These are phyloP conservation scores for Tribolium madens DNA, from an alignment of 1,140 invertebrate genomes.

Conservation along the genomic window DNA sequence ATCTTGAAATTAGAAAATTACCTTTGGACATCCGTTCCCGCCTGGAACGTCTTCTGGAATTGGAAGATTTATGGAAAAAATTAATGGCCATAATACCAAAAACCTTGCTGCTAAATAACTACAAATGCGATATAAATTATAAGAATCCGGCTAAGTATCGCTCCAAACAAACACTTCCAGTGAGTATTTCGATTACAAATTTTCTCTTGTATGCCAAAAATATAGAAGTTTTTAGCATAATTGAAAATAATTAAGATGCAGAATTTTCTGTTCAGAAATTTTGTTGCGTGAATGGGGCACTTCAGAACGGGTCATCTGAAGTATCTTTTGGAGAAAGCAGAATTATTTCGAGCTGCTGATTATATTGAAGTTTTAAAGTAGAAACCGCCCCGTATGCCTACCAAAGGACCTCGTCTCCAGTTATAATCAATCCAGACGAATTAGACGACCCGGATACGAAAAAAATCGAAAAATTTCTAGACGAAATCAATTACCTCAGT, in stretches of 20 bases:
- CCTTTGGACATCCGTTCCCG: conserved; percentile 67
- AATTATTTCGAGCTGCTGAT: conserved; percentile 84
- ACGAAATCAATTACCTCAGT: conserved; percentile 58
- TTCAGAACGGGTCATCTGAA: conserved; percentile 76
- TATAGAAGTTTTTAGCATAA: conserved; percentile 67
- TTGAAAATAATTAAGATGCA: conserved; percentile 72
- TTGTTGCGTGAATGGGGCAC: conserved; percentile 88
- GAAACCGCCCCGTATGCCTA: conserved; percentile 67
- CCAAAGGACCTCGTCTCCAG: conserved; percentile 69
- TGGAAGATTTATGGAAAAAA: conserved; percentile 75
- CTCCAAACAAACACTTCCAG: conserved; percentile 74
- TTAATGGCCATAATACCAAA: conserved; percentile 78
- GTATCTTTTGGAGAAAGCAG: conserved; percentile 72
- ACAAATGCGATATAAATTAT: conserved; percentile 51
- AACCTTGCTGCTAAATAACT: conserved; percentile 62
- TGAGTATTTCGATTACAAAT: conserved; percentile 62
- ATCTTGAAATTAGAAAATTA: conserved; percentile 72
- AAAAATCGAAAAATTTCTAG: conserved; percentile 56
- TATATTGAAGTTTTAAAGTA: conserved; percentile 77
- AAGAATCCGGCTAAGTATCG: conserved; percentile 69
- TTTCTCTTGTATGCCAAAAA: not conserved
- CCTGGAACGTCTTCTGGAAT: conserved; percentile 68
- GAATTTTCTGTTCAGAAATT: conserved; percentile 75
- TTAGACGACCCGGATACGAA: conserved; percentile 55
- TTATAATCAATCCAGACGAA: conserved; percentile 66